These are phyloP conservation scores for Elysia crispata DNA, from an alignment of 2,888 invertebrate species.

Conservation along the genomic window DNA sequence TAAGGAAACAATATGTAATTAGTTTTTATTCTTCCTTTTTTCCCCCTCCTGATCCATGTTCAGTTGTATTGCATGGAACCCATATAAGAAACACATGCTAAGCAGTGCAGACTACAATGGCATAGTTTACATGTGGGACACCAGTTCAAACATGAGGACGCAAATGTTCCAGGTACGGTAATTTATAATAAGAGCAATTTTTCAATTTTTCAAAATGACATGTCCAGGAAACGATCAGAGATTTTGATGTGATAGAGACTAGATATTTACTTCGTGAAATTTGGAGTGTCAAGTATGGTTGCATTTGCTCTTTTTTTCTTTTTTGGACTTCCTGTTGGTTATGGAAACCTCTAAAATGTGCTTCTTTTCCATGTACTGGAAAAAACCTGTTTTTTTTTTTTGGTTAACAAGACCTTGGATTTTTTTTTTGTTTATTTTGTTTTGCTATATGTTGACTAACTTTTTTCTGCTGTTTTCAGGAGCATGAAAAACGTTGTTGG, in stretches of 20 bases:
- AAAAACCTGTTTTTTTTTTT: conserved; percentile 5
- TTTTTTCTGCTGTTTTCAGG: conserved; percentile 53
- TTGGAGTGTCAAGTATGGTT: too few species aligned
- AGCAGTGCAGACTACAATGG: conserved; percentile 97
- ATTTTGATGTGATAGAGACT: too few species aligned
- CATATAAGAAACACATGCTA: conserved; percentile 90
- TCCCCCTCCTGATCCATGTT: conserved; percentile 33
- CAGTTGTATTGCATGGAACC: conserved; percentile 95
- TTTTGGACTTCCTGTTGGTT: too few species aligned
- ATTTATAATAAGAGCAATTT: too few species aligned
- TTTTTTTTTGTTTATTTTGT: background rate
- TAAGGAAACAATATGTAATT: background rate
- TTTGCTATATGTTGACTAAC: background rate
- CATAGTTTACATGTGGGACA: conserved; percentile 95
- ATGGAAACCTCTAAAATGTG: too few species aligned
- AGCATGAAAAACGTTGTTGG: conserved; percentile 96
- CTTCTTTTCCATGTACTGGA: too few species aligned
- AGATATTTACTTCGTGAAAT: too few species aligned
- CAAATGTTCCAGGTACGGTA: conserved; percentile 84
- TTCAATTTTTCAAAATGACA: too few species aligned
- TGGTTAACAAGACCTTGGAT: background rate
- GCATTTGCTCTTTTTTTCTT: too few species aligned
- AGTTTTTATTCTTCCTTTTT: background rate
- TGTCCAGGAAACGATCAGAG: too few species aligned
- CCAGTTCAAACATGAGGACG: conserved; percentile 82